Evolutionary conservation across 2,888 invertebrate species (phyloP), one percentile per base, ranked within the genome.

Genomic region (Synanthedon myopaeformis): DNA sequence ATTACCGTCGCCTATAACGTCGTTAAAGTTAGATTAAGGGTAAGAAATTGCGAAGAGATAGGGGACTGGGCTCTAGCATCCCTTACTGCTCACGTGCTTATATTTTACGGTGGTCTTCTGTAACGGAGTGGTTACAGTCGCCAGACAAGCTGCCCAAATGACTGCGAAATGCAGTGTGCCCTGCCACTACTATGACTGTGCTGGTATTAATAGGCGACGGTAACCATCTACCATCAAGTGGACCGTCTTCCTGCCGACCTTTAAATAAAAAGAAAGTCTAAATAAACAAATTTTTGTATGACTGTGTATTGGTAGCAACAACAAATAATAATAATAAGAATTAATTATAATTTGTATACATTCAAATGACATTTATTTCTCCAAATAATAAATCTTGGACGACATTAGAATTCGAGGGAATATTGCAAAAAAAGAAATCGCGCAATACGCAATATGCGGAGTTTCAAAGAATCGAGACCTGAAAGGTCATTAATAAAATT

Each of bases 381-480:
- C 11, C n/a, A 45, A 45, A 45, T 45, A 45, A 13, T 45, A 6
- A 12, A 45, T 45, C 12, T 13, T 41, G 45, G 45, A 52, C 19
- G 23, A 52, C 45, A 45, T 42, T 17, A 19, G 52, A 42, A 52
- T 52, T 41, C 14, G 41, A 10, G 19, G 42, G 10, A 42, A n/a
- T 51, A 51, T 52, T 42, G 52, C 19, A 42, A 52, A 52, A 52
- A 35, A 42, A 52, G 3, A 41, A 52, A 17, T 19, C 6, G n/a
- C 12, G 41, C 52, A 3, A 42, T 42, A 52, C 41, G 4, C 14
- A 12, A 42, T 12, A 3, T 35, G 35, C 13, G 42, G 10, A 28
- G 42, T 52, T 52, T 52, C 52, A 52, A 14, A 42, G 52, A 52
- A 52, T 23, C 42, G 42, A 12, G 3, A 49, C 12, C 14, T 49